Conservation (phyloP, 2,797 vertebrate genomes). For the Acipenser ruthenus region DNA sequence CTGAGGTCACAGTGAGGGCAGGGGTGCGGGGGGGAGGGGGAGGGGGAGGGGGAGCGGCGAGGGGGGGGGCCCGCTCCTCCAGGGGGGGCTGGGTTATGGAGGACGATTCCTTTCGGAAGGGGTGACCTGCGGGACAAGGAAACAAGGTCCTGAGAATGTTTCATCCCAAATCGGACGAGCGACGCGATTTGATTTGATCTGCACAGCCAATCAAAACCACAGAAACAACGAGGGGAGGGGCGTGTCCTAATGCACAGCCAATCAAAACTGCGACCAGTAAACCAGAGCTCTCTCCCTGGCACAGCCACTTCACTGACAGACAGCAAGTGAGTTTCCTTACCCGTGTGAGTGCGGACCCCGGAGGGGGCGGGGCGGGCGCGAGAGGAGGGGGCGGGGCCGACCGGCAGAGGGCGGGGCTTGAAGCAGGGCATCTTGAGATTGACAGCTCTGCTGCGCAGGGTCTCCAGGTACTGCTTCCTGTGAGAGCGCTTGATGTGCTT, state of each 20-base stretch:
- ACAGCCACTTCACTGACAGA: too few species aligned
- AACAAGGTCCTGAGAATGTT: too few species aligned
- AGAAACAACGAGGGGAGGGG: background rate
- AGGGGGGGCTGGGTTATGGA: background rate
- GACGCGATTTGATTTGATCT: too few species aligned
- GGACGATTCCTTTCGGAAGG: background rate
- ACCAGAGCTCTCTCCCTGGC: too few species aligned
- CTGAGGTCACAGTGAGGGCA: background rate
- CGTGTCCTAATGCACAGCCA: background rate
- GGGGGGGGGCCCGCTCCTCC: background rate
- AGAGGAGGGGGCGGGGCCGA: background rate
- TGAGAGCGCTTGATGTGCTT: slow-evolving; percentile 22
- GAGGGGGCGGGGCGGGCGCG: background rate
- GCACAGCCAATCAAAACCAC: background rate
- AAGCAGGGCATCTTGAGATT: slow-evolving; percentile 5
- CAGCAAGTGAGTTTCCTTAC: background rate
- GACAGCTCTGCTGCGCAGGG: slow-evolving; percentile 13
- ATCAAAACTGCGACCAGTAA: too few species aligned
- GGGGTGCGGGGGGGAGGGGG: background rate
- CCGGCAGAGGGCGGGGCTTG: background rate
- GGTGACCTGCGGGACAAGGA: background rate
- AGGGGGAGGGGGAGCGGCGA: background rate
- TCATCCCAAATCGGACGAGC: too few species aligned
- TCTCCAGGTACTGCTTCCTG: slow-evolving; percentile 23
- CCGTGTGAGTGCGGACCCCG: background rate